Percentiles rank a stretch among this genome's conserved stretches.
These are phyloP conservation scores for Brachymystax lenok DNA, from an alignment of 2,797 vertebrate species.

Conservation along the genomic window DNA sequence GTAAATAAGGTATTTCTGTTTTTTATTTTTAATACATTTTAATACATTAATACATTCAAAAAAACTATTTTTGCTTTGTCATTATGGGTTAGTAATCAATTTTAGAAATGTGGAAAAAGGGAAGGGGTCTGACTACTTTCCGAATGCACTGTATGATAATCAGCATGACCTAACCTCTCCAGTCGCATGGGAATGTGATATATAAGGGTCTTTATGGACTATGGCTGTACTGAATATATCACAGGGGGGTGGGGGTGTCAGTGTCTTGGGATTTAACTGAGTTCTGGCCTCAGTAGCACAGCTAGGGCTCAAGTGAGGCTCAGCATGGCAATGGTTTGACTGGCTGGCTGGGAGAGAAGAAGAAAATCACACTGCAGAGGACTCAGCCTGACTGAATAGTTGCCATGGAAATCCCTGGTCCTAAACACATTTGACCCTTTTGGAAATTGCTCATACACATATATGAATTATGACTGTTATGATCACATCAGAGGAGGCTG, in stretches of 20 bases:
- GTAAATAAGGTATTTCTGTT: too few species aligned
- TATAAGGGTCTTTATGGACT: slow-evolving; percentile 6
- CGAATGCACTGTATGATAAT: too few species aligned
- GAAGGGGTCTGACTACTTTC: too few species aligned
- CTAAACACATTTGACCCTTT: too few species aligned
- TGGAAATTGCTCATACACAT: neutral
- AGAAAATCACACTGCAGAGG: slow-evolving; percentile 24
- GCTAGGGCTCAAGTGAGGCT: slow-evolving; percentile 22
- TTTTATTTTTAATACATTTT: too few species aligned
- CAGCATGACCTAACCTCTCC: neutral
- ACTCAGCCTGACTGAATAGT: neutral
- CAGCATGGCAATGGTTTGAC: slow-evolving; percentile 4
- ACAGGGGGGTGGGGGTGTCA: slow-evolving; percentile 13
- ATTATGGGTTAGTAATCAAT: neutral
- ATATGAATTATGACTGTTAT: too few species aligned
- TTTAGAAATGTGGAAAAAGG: too few species aligned
- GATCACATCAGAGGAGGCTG: too few species aligned
- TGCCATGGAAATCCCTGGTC: too few species aligned
- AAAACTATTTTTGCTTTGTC: neutral
- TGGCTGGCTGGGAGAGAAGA: slow-evolving; percentile 14
- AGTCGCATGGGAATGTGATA: neutral
- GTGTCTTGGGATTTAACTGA: slow-evolving; percentile 12
- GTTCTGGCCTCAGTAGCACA: slow-evolving; percentile 36
- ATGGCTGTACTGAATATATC: neutral
- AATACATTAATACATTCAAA: too few species aligned